Base-by-base conservation (phyloP, 2,888 invertebrate genomes). In the Standfussiana lucernea region DNA sequence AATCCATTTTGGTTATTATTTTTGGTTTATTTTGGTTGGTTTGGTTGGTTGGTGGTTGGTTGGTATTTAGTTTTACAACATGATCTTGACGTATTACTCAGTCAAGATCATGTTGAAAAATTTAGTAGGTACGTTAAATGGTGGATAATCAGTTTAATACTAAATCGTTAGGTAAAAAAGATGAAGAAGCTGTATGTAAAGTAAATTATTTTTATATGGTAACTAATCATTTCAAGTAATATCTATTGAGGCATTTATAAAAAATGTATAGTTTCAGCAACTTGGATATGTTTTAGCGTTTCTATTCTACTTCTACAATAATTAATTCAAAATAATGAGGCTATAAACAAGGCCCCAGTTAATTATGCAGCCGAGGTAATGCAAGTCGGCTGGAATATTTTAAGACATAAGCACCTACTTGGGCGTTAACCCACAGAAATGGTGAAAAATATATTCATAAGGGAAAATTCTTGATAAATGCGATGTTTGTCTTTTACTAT, bases 301-400 rank as follows among this genome's bases (percentile, higher is more conserved):
- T 72, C 65, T 74, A 70, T 77, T 70, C 35, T 79, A 70, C 72
- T 72, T 73, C 40, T 56, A 28, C 74, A 61, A 86, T 78, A 74
- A 74, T 77, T 59, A 80, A 84, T 70, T 75, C 79, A 77, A 88
- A 84, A 87, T 82, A 87, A 90, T 85, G 87, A 82, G 83, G 80
- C 84, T 66, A 83, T 88, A 88, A 88, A 90, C 87, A 86, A 86
- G 78, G 80, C 79, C 84, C 65, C 65, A 79, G 80, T 87, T 83
- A 85, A 89, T 90, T 87, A 90, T 89, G 86, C 86, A 87, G 82
- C 72, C 82, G 80, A 83, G 83, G 81, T 86, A 86, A 84, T 89
- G 87, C 85, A 87, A 79, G 77, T 73, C 75, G 80, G 75, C 78
- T 84, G 73, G 83, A 78, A 90, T 88, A 87, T 86, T 88, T 87